A percentile compares a stretch with the other conserved stretches of the same genome.
Conservation (phyloP, 1,140 invertebrate species). For the Zaprionus gabonicus region DNA sequence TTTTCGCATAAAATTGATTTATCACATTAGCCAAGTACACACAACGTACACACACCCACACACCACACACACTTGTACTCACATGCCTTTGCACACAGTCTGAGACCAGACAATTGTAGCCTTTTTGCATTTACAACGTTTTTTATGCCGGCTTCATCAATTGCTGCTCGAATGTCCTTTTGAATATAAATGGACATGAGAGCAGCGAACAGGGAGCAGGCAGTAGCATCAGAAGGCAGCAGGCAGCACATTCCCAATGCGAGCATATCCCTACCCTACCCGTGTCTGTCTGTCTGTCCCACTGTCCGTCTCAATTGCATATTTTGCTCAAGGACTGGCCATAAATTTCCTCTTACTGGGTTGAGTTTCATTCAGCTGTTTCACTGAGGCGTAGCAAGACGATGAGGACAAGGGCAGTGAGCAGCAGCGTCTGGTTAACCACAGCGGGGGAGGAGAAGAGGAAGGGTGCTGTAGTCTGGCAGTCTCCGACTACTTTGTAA, state of each 20-base stretch:
- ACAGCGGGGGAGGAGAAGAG: conserved; percentile 22
- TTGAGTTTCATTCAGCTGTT: conserved; percentile 6
- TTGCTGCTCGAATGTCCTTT: conserved; percentile 53
- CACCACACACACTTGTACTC: not conserved
- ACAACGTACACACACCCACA: conserved; percentile 21
- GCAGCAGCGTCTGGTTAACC: conserved; percentile 37
- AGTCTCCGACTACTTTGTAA: conserved; percentile 30
- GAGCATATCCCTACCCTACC: not conserved
- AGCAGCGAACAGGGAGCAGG: not conserved
- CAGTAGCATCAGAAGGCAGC: not conserved
- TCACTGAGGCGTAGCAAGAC: not conserved
- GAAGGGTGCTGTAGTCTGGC: not conserved
- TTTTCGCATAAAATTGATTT: conserved; percentile 82
- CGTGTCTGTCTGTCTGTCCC: not conserved
- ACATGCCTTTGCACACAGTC: not conserved
- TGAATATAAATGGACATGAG: conserved; percentile 51
- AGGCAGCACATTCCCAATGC: conserved; percentile 1
- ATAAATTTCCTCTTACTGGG: conserved; percentile 55
- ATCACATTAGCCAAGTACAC: conserved; percentile 73
- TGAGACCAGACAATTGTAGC: conserved; percentile 43
- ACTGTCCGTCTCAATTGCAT: conserved; percentile 43
- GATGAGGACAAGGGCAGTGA: not conserved
- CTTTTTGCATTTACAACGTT: conserved; percentile 51
- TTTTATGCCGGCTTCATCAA: conserved; percentile 50
- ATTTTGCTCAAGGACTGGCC: conserved; percentile 47